phyloP scores from a whole-genome alignment of 2,113 vertebrate genomes.

The Chionodraco myersi region DNA sequence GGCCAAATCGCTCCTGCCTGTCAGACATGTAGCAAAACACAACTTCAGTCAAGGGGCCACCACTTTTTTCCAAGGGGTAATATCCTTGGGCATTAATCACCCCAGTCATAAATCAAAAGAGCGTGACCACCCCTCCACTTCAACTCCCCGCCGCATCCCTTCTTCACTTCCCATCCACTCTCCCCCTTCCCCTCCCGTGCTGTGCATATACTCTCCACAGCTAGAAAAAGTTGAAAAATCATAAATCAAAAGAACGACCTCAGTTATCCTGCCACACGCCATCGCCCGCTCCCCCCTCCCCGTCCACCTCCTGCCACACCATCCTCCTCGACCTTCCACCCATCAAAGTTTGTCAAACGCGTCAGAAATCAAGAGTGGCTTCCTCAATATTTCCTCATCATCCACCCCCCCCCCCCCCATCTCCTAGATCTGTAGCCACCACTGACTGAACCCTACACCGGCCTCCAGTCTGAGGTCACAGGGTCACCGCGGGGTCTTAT shows the following conservation, averaged over 20 bases:
- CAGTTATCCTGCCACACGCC: constrained; percentile 75
- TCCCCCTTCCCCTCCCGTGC: constrained; percentile 31
- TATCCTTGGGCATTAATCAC: constrained; percentile 79
- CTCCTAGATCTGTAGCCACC: constrained; percentile 46
- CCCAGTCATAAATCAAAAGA: constrained; percentile 72
- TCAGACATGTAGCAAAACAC: constrained; percentile 81
- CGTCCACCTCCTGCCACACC: constrained; percentile 40
- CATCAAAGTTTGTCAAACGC: constrained; percentile 78
- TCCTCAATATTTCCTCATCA: constrained; percentile 78
- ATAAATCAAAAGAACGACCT: constrained; percentile 77
- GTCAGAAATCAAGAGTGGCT: constrained; percentile 81
- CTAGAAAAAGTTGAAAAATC: constrained; percentile 69
- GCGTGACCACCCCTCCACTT: constrained; percentile 58
- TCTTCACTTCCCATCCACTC: constrained; percentile 37
- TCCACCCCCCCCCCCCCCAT: constrained; percentile 27
- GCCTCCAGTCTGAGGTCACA: constrained; percentile 44
- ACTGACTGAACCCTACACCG: constrained; percentile 31
- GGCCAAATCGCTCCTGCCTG: constrained; percentile 76
- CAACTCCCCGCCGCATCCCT: constrained; percentile 44
- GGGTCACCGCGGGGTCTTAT: constrained; percentile 63
- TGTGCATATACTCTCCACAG: constrained; percentile 39
- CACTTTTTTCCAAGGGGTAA: constrained; percentile 74
- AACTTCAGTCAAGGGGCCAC: constrained; percentile 71
- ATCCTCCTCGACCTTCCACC: constrained; percentile 71
- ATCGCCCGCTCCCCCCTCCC: constrained; percentile 27